phyloP scores from a whole-genome alignment of 2,113 vertebrate species.

The Stegastes partitus region DNA sequence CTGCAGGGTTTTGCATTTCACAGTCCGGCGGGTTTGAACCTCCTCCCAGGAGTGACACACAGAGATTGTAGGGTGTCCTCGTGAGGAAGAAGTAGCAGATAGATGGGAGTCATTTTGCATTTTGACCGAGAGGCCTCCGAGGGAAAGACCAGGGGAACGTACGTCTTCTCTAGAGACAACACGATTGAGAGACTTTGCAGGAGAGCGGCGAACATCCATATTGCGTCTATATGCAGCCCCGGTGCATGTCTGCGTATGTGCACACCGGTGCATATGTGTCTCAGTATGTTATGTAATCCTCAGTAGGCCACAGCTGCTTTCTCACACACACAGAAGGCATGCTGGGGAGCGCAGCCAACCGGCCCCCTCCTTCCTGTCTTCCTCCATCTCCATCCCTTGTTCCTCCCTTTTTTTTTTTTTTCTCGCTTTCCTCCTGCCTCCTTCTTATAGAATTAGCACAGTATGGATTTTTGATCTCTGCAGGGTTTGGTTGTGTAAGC shows the following conservation, averaged over 20 bases:
- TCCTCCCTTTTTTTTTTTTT: background rate
- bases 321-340: slow-evolving; percentile 68
- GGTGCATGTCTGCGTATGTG: background rate
- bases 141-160: background rate
- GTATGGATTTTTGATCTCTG: slow-evolving; percentile 69
- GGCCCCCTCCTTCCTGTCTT: slow-evolving; percentile 49
- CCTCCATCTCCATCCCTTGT: slow-evolving; percentile 20
- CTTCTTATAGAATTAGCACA: slow-evolving; percentile 67
- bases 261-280: slow-evolving; percentile 46
- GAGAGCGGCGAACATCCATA: background rate
- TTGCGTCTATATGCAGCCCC: slow-evolving; percentile 6
- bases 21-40: slow-evolving; percentile 63
- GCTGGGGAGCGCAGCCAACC: slow-evolving; percentile 56
- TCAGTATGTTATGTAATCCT: slow-evolving; percentile 81
- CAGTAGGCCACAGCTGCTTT: slow-evolving; percentile 80
- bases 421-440: background rate
- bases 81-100: background rate
- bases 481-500: slow-evolving; percentile 57
- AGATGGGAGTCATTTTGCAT: slow-evolving; percentile 25
- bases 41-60: slow-evolving; percentile 18
- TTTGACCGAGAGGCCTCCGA: slow-evolving; percentile 18
- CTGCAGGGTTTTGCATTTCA: slow-evolving; percentile 78
- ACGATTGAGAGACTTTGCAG: background rate
- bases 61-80: slow-evolving; percentile 29
- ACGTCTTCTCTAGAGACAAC: background rate